phyloP scores from a whole-genome alignment of 2,797 vertebrate genomes.

The Gallirallus australis region DNA sequence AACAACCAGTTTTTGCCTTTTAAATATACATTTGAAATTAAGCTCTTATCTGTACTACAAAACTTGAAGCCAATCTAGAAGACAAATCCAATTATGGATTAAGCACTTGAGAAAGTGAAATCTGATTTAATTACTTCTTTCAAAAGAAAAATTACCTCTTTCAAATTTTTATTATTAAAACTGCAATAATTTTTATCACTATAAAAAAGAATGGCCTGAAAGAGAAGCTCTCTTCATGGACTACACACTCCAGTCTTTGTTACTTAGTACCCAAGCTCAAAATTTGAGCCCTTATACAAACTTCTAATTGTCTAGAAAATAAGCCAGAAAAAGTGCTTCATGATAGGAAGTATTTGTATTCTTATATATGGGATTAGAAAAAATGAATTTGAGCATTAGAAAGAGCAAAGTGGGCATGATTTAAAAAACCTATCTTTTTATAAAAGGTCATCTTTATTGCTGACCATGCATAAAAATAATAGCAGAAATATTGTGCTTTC shows the following conservation, averaged over 20 bases:
- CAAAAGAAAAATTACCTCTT: conserved; percentile 18
- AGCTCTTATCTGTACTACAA: background rate
- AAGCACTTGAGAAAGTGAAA: background rate
- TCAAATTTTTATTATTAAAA: conserved; percentile 7
- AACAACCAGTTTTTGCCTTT: background rate
- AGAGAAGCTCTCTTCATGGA: background rate
- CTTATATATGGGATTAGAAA: background rate
- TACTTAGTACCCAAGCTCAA: background rate
- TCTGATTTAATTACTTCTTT: conserved; percentile 46
- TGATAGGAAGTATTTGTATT: background rate
- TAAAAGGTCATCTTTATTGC: background rate
- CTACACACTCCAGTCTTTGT: background rate
- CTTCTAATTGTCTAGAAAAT: background rate
- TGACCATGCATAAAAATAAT: background rate
- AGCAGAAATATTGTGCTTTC: background rate
- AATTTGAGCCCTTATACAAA: background rate
- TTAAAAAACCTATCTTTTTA: background rate
- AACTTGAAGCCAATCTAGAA: background rate
- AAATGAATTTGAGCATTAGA: background rate
- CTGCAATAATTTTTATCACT: conserved; percentile 20
- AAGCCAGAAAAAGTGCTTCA: background rate
- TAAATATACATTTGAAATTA: background rate
- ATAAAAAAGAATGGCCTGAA: background rate
- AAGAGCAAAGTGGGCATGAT: background rate
- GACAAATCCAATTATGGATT: conserved; percentile 13